Evolutionary conservation across 2,888 invertebrate genomes (phyloP).

Genomic region (Byasa hedistus): DNA sequence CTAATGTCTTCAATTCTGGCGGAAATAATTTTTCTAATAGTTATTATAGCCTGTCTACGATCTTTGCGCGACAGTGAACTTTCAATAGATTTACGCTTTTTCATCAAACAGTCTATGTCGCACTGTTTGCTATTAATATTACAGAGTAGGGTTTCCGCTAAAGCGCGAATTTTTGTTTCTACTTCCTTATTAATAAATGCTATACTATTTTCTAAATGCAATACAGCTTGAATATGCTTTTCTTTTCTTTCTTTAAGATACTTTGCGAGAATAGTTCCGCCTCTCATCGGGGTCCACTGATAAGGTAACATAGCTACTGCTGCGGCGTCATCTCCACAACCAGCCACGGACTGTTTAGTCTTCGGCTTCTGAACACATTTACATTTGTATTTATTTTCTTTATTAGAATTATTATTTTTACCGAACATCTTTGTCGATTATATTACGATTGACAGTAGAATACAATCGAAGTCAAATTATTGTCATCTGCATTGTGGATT

Average conservation of each 20-base stretch:
- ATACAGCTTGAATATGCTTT: conserved; percentile 44
- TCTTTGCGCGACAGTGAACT: conserved; percentile 34
- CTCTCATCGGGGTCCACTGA: conserved; percentile 52
- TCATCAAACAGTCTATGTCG: conserved; percentile 50
- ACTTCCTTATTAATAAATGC: conserved; percentile 47
- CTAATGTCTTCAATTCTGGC: conserved; percentile 45
- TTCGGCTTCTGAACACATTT: conserved; percentile 27
- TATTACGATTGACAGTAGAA: neutral
- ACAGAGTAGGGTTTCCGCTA: conserved; percentile 51
- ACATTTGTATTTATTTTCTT: conserved; percentile 7
- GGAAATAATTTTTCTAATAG: conserved; percentile 42
- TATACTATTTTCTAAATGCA: conserved; percentile 44
- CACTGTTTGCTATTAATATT: conserved; percentile 53
- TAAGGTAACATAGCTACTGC: conserved; percentile 61
- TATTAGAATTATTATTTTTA: conserved; percentile 11
- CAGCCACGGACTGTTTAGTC: conserved; percentile 39
- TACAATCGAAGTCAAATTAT: neutral
- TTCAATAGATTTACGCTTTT: conserved; percentile 34
- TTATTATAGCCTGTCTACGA: conserved; percentile 44
- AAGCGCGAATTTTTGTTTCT: conserved; percentile 49
- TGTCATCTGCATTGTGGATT: too few species aligned
- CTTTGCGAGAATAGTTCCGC: conserved; percentile 54
- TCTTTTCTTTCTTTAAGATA: conserved; percentile 55
- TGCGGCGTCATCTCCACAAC: conserved; percentile 54
- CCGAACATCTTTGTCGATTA: neutral